A percentile compares a stretch with the other conserved stretches of the same genome.
Evolutionary conservation across 2,113 vertebrate species (phyloP).

Genomic region (Scytalopus superciliaris): DNA sequence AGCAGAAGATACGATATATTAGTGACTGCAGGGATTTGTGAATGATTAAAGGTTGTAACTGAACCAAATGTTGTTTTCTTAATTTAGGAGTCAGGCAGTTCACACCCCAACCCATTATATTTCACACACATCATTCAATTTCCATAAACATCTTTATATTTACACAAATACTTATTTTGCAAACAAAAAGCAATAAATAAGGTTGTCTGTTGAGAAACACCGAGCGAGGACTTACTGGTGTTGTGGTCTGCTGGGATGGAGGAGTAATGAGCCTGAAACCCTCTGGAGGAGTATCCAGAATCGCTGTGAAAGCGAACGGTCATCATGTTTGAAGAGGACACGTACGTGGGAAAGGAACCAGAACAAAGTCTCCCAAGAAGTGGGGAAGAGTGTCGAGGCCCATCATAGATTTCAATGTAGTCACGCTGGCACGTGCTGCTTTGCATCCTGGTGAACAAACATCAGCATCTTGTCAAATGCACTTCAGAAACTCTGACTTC

Average conservation of each 20-base stretch:
- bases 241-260: slow-evolving; percentile 34
- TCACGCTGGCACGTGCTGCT: slow-evolving; percentile 12
- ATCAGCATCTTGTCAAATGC: background rate
- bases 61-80: background rate
- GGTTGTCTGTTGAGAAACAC: background rate
- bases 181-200: background rate
- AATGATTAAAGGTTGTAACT: background rate
- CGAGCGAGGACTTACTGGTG: slow-evolving; percentile 40
- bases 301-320: slow-evolving; percentile 57
- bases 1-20: background rate
- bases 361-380: slow-evolving; percentile 67
- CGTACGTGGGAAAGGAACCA: slow-evolving; percentile 21
- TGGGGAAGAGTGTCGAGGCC: slow-evolving; percentile 49
- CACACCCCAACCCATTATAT: too few relatives aligned
- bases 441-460: slow-evolving; percentile 55
- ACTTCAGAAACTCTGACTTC: background rate
- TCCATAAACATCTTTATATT: background rate
- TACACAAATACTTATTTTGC: background rate
- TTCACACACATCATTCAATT: accelerated
- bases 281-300: background rate
- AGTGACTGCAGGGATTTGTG: background rate
- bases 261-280: slow-evolving; percentile 68
- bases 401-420: slow-evolving; percentile 72
- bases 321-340: slow-evolving; percentile 74
- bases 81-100: background rate